Evolutionary conservation across 1,140 invertebrate genomes (phyloP).

Genomic region (Zaprionus gabonicus): DNA sequence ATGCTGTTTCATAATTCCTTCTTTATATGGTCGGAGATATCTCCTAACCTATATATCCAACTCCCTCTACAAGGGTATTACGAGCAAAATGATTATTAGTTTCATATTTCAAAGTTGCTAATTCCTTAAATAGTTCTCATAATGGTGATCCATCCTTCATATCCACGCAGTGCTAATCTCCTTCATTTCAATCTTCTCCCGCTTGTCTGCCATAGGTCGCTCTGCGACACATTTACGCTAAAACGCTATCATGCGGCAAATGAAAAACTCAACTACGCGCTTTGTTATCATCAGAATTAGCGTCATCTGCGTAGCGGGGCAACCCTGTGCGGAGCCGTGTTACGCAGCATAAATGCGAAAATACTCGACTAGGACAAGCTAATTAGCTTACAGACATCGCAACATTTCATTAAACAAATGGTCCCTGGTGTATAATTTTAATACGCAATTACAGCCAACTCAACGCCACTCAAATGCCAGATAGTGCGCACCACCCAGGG

Average conservation of each 20-base stretch:
- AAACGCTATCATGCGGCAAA: slow-evolving; percentile 29
- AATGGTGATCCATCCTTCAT: not conserved
- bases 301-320: slow-evolving; percentile 12
- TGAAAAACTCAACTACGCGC: slow-evolving; percentile 33
- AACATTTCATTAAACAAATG: slow-evolving; percentile 81
- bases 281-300: slow-evolving; percentile 7
- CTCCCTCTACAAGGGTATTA: too few relatives aligned
- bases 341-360: slow-evolving; percentile 62
- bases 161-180: not conserved
- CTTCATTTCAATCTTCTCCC: not conserved
- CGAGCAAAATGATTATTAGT: too few relatives aligned
- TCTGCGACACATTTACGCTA: slow-evolving; percentile 10
- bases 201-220: not conserved
- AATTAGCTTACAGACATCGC: slow-evolving; percentile 75
- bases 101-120: too few relatives aligned
- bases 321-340: slow-evolving; percentile 3
- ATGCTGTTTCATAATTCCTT: too few relatives aligned
- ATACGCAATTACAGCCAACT: slow-evolving; percentile 78
- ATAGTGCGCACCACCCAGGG: slow-evolving; percentile 40
- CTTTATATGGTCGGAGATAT: too few relatives aligned
- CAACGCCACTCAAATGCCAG: slow-evolving; percentile 75
- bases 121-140: not conserved
- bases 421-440: slow-evolving; percentile 78
- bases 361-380: slow-evolving; percentile 49
- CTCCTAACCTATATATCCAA: too few relatives aligned